A percentile compares a stretch with the other conserved stretches of the same genome.
These are phyloP conservation scores for Hyperoplus lanceolatus DNA, from an alignment of 2,797 vertebrate genomes.

Conservation along the genomic window DNA sequence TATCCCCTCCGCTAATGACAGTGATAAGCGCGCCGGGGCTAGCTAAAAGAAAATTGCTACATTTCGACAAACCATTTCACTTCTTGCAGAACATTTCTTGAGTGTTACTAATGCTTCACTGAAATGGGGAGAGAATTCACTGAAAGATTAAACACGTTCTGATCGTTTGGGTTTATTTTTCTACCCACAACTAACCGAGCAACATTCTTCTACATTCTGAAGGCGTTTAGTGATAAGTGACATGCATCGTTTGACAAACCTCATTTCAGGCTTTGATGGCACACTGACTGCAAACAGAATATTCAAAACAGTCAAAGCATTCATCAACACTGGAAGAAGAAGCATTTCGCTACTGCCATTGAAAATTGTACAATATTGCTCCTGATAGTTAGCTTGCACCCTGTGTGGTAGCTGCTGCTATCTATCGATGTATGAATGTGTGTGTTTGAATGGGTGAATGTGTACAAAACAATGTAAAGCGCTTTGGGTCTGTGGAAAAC, in stretches of 20 bases:
- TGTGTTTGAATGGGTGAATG: no score
- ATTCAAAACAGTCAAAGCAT: constrained; percentile 11
- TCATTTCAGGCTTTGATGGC: constrained; percentile 43
- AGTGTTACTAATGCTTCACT: constrained; percentile 47
- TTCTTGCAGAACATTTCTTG: constrained; percentile 38
- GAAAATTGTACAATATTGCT: constrained; percentile 2
- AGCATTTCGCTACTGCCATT: not conserved
- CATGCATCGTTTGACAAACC: constrained; percentile 28
- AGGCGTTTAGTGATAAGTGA: constrained; percentile 23
- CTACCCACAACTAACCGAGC: constrained; percentile 20
- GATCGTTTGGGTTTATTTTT: constrained; percentile 25
- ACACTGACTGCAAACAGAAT: not conserved
- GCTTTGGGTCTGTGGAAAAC: no score
- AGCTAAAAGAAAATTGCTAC: constrained; percentile 19
- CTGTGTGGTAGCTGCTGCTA: no score
- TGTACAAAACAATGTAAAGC: no score
- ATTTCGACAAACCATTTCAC: constrained; percentile 47
- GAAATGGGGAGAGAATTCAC: constrained; percentile 33
- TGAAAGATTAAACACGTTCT: constrained; percentile 36
- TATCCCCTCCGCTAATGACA: constrained; percentile 66
- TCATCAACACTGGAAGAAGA: constrained; percentile 28
- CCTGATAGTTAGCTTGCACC: no score
- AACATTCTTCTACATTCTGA: constrained; percentile 11
- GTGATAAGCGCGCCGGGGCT: constrained; percentile 43
- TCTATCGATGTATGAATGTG: no score